phyloP scores from a whole-genome alignment of 2,888 invertebrate genomes.

The Scrobipalpa costella region DNA sequence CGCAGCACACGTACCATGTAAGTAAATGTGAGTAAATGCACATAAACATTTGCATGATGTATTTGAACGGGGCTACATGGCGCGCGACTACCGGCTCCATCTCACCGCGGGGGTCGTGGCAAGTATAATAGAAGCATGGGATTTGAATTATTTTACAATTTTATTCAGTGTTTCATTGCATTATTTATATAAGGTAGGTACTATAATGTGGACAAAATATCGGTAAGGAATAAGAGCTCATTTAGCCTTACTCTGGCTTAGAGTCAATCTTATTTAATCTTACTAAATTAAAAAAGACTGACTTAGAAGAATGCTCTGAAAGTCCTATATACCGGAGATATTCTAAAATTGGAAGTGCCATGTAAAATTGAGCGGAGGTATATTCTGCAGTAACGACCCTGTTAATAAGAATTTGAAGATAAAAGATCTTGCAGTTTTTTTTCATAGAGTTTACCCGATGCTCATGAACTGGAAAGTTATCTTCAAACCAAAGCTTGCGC shows the following conservation, averaged over 20 bases:
- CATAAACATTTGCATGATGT: not conserved
- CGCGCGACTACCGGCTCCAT: not conserved
- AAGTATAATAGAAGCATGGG: constrained; percentile 1
- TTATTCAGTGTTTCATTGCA: not conserved
- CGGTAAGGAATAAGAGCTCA: not conserved
- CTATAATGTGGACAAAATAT: no score
- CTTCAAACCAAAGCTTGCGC: not conserved
- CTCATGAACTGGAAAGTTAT: not conserved
- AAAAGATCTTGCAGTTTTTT: not conserved
- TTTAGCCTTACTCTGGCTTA: no score
- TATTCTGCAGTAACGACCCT: no score
- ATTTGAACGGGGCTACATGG: constrained; percentile 3
- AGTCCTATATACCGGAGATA: no score
- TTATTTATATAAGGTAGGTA: not conserved
- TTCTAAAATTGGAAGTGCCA: no score
- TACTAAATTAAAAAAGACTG: no score
- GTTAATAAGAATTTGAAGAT: no score
- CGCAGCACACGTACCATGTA: no score
- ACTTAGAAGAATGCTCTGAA: no score
- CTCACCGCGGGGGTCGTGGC: not conserved
- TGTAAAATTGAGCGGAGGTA: no score
- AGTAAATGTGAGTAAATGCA: not conserved
- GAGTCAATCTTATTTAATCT: no score
- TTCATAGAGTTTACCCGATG: not conserved
- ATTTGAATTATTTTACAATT: not conserved